Evolutionary conservation across 2,888 invertebrate species (phyloP).

Genomic region (Pardosa pseudoannulata): DNA sequence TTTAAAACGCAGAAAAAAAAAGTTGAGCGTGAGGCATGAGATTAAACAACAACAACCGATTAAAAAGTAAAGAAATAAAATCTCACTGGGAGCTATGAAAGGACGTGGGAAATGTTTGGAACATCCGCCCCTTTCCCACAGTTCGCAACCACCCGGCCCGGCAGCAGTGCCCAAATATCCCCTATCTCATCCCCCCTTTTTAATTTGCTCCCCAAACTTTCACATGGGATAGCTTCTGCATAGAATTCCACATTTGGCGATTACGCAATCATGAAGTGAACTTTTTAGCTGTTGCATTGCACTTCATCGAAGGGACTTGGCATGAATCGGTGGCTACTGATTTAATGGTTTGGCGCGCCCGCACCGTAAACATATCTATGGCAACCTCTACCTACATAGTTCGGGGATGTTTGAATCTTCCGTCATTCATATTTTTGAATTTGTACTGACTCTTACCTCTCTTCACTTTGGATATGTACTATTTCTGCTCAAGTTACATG

Average conservation of each 20-base stretch:
- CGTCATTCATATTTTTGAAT: constrained; percentile 32
- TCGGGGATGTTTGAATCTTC: constrained; percentile 35
- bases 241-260: constrained; percentile 28
- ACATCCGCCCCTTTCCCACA: constrained; percentile 66
- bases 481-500: no score
- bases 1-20: not conserved
- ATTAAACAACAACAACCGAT: constrained; percentile 6
- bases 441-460: no score
- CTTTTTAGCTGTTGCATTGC: not conserved
- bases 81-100: constrained; percentile 43
- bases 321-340: not conserved
- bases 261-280: not conserved
- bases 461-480: not conserved
- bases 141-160: constrained; percentile 48
- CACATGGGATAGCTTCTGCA: not conserved
- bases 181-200: not conserved
- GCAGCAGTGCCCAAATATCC: not conserved
- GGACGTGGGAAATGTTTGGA: constrained; percentile 61
- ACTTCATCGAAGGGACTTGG: not conserved
- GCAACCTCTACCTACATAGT: constrained; percentile 35
- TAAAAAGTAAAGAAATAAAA: constrained; percentile 25
- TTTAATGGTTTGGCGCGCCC: constrained; percentile 23
- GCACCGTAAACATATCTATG: not conserved
- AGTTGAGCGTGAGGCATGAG: not conserved
- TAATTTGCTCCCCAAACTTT: not conserved